A percentile compares a stretch with the other conserved stretches of the same genome.
Conservation (phyloP, 2,113 vertebrate species). For the Madoqua kirkii region DNA sequence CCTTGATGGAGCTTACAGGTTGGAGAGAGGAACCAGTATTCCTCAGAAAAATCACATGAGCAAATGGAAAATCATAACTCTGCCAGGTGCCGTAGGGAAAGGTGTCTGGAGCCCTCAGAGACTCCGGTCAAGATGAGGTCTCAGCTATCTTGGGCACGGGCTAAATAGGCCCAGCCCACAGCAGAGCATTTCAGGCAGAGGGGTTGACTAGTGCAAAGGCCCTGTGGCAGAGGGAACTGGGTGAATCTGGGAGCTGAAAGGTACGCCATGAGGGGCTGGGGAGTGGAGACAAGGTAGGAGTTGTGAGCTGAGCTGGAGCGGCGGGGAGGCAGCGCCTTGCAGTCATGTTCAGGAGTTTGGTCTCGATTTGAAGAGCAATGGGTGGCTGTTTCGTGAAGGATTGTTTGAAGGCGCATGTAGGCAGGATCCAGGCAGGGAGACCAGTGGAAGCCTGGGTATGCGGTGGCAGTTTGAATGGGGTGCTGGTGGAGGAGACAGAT, state of each 20-base stretch:
- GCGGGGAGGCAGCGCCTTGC: not conserved
- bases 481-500: not conserved
- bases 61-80: not conserved
- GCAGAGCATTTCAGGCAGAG: not conserved
- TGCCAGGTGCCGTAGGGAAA: not conserved
- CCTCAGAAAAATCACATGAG: not conserved
- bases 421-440: no score
- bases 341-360: not conserved
- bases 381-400: fast-evolving
- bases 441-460: not conserved
- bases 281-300: not conserved
- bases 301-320: not conserved
- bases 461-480: not conserved
- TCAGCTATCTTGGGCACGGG: not conserved
- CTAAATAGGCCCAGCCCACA: not conserved
- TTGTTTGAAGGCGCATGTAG: not conserved
- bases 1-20: not conserved
- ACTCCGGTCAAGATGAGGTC: not conserved
- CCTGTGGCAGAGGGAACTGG: not conserved
- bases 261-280: not conserved
- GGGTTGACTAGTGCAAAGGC: not conserved
- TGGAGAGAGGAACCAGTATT: not conserved
- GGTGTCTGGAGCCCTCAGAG: not conserved
- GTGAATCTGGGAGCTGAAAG: not conserved
- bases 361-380: not conserved